Conservation (phyloP, 2,797 vertebrate genomes). For the Pseudochromis fuscus region DNA sequence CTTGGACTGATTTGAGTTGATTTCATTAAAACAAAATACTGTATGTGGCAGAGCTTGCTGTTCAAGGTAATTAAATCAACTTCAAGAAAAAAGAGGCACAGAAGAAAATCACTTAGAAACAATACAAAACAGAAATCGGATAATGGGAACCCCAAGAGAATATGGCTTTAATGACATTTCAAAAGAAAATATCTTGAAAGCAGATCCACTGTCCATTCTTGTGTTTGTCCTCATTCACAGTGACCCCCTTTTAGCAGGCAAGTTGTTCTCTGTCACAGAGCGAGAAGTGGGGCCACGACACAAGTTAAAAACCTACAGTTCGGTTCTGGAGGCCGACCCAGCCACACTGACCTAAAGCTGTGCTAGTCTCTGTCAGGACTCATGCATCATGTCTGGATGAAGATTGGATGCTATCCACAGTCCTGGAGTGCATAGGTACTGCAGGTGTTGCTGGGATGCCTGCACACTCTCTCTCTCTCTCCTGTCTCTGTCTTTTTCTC, state of each 20-base stretch:
- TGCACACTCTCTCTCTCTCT: slow-evolving; percentile 32
- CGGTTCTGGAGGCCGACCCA: slow-evolving; percentile 46
- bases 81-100: slow-evolving; percentile 77
- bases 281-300: slow-evolving; percentile 53
- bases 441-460: slow-evolving; percentile 73
- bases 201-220: slow-evolving; percentile 62
- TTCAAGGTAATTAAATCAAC: slow-evolving; percentile 75
- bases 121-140: slow-evolving; percentile 77
- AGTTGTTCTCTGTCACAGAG: slow-evolving; percentile 60
- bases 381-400: slow-evolving; percentile 72
- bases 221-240: slow-evolving; percentile 47
- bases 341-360: slow-evolving; percentile 59
- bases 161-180: slow-evolving; percentile 84
- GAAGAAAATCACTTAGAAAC: slow-evolving; percentile 79
- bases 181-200: slow-evolving; percentile 76
- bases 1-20: slow-evolving; percentile 60
- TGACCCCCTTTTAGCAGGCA: slow-evolving; percentile 71
- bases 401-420: slow-evolving; percentile 72
- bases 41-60: slow-evolving; percentile 76
- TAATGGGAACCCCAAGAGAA: slow-evolving; percentile 81
- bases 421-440: slow-evolving; percentile 76
- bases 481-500: slow-evolving; percentile 38
- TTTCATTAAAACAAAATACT: slow-evolving; percentile 68
- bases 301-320: slow-evolving; percentile 61
- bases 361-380: slow-evolving; percentile 65